phyloP scores from a whole-genome alignment of 2,797 vertebrate genomes.

The Salmo trutta region DNA sequence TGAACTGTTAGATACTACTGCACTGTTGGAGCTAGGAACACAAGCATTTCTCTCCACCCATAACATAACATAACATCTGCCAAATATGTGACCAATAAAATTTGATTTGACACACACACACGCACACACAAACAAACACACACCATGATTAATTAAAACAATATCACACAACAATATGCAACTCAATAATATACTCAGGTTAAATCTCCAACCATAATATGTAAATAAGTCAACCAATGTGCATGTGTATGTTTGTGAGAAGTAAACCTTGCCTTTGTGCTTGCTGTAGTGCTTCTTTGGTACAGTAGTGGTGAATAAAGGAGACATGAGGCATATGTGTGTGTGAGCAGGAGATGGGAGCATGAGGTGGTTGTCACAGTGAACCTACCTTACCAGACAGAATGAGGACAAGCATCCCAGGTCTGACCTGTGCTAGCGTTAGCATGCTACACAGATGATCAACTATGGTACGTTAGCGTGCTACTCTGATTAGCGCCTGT shows the following conservation, averaged over 20 bases:
- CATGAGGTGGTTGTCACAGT: constrained; percentile 59
- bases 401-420: not conserved
- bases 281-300: not conserved
- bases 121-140: too few relatives aligned
- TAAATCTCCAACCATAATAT: not conserved
- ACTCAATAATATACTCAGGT: not conserved
- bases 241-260: constrained; percentile 5
- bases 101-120: too few relatives aligned
- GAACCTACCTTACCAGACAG: constrained; percentile 53
- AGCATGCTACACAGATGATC: not conserved
- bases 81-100: too few relatives aligned
- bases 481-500: constrained; percentile 25
- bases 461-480: not conserved
- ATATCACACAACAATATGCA: not conserved
- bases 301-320: constrained; percentile 4
- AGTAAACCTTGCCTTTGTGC: not conserved
- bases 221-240: not conserved
- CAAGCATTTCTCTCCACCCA: too few relatives aligned
- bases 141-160: not conserved
- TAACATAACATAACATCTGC: too few relatives aligned
- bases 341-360: constrained; percentile 29
- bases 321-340: not conserved
- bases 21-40: too few relatives aligned
- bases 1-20: too few relatives aligned
- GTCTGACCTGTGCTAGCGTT: not conserved